Base-by-base conservation (phyloP, 2,888 invertebrate genomes). In the Cepaea hortensis region DNA sequence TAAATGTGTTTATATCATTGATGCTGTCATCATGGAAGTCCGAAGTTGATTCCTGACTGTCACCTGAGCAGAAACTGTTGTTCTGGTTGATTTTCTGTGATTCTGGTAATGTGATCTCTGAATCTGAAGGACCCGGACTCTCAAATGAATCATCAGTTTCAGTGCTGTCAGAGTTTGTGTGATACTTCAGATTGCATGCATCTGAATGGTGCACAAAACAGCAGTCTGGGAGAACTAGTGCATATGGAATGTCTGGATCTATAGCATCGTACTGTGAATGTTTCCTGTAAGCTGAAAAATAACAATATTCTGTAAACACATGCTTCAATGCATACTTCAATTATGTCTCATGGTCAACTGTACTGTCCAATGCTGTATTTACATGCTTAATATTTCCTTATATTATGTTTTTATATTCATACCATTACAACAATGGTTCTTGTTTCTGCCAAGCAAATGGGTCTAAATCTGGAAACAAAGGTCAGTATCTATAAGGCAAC, bases 221-320 rank as follows among this genome's bases (percentile, higher is more conserved):
- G 55, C 91, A 88, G 87, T 93, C 93, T 75, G 92, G 92, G 84
- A 93, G 87, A 79, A 92, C 90, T 35, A 92, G 87, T 11, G 92
- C 93, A 48, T 91, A 91, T 75, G 89, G 86, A 0, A 90, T 89
- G 23, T 91, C 90, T 7, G 91, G 89, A 77, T 93, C 92, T 5
- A 93, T 90, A 80, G 50, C 68, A 73, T 91, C 90, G 61, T 89
- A 88, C n/a, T 89, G 88, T 73, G 91, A 90, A 50, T 90, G 90
- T 85, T 91, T 90, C 61, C 92, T 88, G 87, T 91, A 90, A 46
- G 90, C 92, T 92, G 90, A 46, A 89, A 87, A 77, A 20, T n/a
- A 83, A 83, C 35, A 50, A 85, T 15, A 48, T 7, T n/a, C 20
- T 23, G 23, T 23, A 13, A 6, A 73, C 35, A 11, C 3, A 73